phyloP scores from a whole-genome alignment of 2,888 invertebrate species.

The Cosmia trapezina region DNA sequence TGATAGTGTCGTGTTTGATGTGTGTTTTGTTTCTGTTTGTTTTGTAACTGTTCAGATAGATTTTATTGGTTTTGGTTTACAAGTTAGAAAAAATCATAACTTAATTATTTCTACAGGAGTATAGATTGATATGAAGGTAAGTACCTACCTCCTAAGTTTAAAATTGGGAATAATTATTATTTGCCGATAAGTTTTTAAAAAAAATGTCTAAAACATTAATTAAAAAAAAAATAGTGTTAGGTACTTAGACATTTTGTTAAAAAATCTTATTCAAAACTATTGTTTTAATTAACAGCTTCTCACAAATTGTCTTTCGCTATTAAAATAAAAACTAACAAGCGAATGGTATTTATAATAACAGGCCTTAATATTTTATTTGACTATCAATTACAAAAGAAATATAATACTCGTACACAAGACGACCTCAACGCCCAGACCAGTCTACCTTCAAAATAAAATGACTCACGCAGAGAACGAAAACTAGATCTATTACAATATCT shows the following conservation, averaged over 20 bases:
- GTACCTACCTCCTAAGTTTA: background rate
- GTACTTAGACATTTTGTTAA: too few relatives aligned
- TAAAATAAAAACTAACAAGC: background rate
- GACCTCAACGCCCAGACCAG: constrained; percentile 39
- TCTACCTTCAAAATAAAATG: constrained; percentile 51
- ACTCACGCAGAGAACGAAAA: constrained; percentile 43
- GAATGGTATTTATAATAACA: constrained; percentile 7
- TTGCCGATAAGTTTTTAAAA: too few relatives aligned
- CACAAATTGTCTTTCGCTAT: constrained; percentile 2
- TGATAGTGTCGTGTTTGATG: constrained; percentile 77
- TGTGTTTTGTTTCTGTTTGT: constrained; percentile 64
- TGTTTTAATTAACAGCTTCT: background rate
- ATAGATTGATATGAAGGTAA: background rate
- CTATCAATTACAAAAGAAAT: constrained; percentile 51
- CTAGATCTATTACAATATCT: constrained; percentile 46
- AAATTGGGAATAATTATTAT: background rate
- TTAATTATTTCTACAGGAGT: background rate
- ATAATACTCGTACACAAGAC: constrained; percentile 31
- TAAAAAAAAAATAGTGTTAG: too few relatives aligned
- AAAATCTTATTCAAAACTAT: background rate
- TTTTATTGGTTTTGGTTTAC: background rate
- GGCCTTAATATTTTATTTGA: constrained; percentile 6
- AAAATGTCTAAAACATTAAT: too few relatives aligned
- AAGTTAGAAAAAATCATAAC: background rate
- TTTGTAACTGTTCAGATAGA: constrained; percentile 10